Conservation (phyloP, 2,888 invertebrate genomes). For the Drosophila greeni region DNA sequence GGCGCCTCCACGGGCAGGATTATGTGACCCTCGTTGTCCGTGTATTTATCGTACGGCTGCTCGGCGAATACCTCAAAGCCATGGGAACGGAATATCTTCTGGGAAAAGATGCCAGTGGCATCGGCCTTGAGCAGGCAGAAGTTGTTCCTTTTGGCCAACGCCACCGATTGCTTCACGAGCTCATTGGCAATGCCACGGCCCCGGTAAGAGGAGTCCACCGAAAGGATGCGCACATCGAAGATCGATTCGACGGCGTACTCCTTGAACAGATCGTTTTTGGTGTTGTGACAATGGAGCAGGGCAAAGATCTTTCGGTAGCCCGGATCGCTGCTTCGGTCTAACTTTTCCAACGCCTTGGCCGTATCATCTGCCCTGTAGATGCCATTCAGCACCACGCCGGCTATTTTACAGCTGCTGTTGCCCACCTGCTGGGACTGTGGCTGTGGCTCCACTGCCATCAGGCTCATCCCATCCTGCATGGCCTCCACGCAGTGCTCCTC, state of each 20-base stretch:
- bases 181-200: constrained; percentile 87
- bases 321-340: constrained; percentile 82
- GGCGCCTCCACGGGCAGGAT: constrained; percentile 83
- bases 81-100: constrained; percentile 85
- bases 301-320: constrained; percentile 89
- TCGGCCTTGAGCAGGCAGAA: constrained; percentile 87
- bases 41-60: constrained; percentile 85
- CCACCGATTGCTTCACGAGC: constrained; percentile 84
- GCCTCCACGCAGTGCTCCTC: constrained; percentile 86
- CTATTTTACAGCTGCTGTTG: constrained; percentile 81
- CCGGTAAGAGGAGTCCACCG: constrained; percentile 84
- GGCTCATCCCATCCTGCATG: constrained; percentile 86
- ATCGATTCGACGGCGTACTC: constrained; percentile 84
- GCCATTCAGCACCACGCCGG: constrained; percentile 89
- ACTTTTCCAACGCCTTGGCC: constrained; percentile 84
- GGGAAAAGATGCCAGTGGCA: constrained; percentile 89
- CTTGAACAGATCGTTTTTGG: constrained; percentile 84
- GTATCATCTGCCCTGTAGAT: constrained; percentile 86
- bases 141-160: constrained; percentile 83
- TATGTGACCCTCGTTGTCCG: constrained; percentile 81
- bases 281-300: constrained; percentile 85
- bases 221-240: constrained; percentile 89
- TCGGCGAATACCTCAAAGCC: constrained; percentile 84
- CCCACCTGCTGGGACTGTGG: constrained; percentile 7
- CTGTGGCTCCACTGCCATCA: constrained; percentile 82